Evolutionary conservation across 2,888 invertebrate genomes (phyloP).

Genomic region (Autographa gamma): DNA sequence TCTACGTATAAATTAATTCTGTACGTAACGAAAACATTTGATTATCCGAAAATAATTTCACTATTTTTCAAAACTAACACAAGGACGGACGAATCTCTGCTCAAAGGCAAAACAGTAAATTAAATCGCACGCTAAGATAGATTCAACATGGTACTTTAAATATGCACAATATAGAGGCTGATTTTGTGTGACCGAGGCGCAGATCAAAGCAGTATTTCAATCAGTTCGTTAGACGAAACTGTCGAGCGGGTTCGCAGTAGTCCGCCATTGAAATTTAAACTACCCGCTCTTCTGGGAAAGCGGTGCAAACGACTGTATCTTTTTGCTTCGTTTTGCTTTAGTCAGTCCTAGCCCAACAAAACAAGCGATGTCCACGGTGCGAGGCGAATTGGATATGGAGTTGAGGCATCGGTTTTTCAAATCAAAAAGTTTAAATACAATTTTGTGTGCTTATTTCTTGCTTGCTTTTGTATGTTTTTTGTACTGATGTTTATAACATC

Average conservation of each 20-base stretch:
- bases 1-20: background rate
- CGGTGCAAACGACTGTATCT: slow-evolving; percentile 55
- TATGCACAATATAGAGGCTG: slow-evolving; percentile 39
- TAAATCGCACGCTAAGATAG: slow-evolving; percentile 25
- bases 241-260: slow-evolving; percentile 80
- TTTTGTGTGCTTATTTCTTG: slow-evolving; percentile 5
- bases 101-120: slow-evolving; percentile 58
- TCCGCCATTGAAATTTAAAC: slow-evolving; percentile 87
- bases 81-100: slow-evolving; percentile 51
- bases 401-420: slow-evolving; percentile 27
- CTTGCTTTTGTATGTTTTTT: background rate
- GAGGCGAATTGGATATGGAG: slow-evolving; percentile 61
- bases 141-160: slow-evolving; percentile 50
- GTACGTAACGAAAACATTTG: background rate
- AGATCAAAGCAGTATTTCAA: slow-evolving; percentile 85
- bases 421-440: slow-evolving; percentile 41
- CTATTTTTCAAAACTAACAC: slow-evolving; percentile 40
- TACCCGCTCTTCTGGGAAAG: slow-evolving; percentile 81
- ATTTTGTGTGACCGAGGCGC: slow-evolving; percentile 53
- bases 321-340: slow-evolving; percentile 70
- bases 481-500: background rate
- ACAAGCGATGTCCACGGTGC: slow-evolving; percentile 63
- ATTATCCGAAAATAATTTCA: slow-evolving; percentile 16
- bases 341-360: slow-evolving; percentile 76
- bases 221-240: slow-evolving; percentile 85